Conservation (phyloP, 2,113 vertebrate genomes). For the Semnornis frantzii region DNA sequence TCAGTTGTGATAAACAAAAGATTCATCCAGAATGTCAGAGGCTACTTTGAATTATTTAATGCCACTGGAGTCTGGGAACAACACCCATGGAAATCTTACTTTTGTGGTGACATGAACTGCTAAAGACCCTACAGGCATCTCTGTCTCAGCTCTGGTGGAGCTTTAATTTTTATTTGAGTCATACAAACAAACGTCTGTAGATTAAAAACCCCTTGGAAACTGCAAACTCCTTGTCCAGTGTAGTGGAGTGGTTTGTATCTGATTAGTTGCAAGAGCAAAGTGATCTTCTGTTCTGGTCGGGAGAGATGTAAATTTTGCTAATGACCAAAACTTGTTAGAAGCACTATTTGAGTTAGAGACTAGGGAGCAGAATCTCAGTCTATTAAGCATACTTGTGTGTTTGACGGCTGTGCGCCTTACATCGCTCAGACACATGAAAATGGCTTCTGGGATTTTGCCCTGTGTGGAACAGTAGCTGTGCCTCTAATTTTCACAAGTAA, state of each 20-base stretch:
- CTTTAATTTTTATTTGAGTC: conserved; percentile 58
- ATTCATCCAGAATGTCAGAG: conserved; percentile 52
- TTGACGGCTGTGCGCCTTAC: neutral
- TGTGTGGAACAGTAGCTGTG: neutral
- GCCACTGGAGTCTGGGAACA: conserved; percentile 39
- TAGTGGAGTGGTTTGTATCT: conserved; percentile 9
- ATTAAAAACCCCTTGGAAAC: neutral
- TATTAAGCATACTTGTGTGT: neutral
- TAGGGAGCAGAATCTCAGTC: neutral
- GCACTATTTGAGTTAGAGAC: neutral
- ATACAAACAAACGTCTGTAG: neutral
- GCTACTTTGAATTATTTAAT: conserved; percentile 62
- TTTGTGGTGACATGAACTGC: conserved; percentile 49
- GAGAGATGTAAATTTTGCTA: neutral
- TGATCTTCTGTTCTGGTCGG: neutral
- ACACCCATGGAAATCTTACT: conserved; percentile 51
- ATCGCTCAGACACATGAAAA: conserved; percentile 7
- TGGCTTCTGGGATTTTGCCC: neutral
- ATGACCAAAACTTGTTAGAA: neutral
- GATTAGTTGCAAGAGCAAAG: neutral
- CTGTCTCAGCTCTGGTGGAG: conserved; percentile 13
- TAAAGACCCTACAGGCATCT: conserved; percentile 13
- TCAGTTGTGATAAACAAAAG: conserved; percentile 67
- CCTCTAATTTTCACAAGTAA: conserved; percentile 30
- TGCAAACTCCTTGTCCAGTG: neutral